Conservation (phyloP, 2,888 invertebrate species). For the Cephus runcator region DNA sequence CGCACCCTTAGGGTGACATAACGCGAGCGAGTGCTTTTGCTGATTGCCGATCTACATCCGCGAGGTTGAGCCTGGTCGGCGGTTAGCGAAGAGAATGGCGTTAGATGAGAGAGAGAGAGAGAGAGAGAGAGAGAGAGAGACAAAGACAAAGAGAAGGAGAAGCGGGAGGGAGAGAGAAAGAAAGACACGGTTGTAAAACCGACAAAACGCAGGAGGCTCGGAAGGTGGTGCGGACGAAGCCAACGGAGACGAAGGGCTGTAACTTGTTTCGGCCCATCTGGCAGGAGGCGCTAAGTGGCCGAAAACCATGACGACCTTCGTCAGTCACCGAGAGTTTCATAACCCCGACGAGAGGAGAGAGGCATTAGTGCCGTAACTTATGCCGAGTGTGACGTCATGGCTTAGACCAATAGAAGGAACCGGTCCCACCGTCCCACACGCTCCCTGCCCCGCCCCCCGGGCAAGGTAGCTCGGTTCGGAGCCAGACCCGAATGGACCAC, state of each 20-base stretch:
- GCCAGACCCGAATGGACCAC: neutral
- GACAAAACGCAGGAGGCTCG: neutral
- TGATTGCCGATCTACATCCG: neutral
- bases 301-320: slow-evolving; percentile 11
- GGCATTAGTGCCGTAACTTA: slow-evolving; percentile 46
- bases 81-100: neutral
- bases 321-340: slow-evolving; percentile 49
- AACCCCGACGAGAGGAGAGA: slow-evolving; percentile 34
- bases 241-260: slow-evolving; percentile 26
- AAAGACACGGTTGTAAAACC: neutral
- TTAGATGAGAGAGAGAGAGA: neutral
- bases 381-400: slow-evolving; percentile 56
- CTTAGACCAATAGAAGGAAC: slow-evolving; percentile 45
- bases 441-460: slow-evolving; percentile 28
- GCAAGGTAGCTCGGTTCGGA: slow-evolving; percentile 46
- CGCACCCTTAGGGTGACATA: neutral
- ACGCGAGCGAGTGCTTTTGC: neutral
- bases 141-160: neutral
- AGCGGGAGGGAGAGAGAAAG: neutral
- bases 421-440: slow-evolving; percentile 21
- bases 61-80: neutral
- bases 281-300: neutral
- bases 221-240: slow-evolving; percentile 3
- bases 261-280: neutral
- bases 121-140: neutral